Evolutionary conservation across 2,888 invertebrate genomes (phyloP), one percentile per base, ranked within the genome.

Genomic region (Prenolepis imparis): DNA sequence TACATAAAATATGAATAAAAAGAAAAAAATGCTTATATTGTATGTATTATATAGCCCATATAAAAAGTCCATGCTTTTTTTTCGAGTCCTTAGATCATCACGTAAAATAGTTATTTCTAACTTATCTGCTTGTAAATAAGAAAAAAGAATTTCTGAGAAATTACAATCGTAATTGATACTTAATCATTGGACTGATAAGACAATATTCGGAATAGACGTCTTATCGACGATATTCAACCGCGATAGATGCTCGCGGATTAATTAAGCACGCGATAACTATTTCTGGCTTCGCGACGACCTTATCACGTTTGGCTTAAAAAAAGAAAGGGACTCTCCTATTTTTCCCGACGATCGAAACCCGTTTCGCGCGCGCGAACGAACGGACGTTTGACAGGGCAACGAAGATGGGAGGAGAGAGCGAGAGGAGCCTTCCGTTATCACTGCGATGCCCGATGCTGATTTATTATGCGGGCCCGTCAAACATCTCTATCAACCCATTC

Each of bases 201-300:
- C 88, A 88, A 91, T 89, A 92, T 90, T 90, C 89, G 83, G 86
- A 89, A 91, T 90, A 91, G 84, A 90, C 70, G 84, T 68, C 88
- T 92, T 93, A 92, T 93, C 93, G 90, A 80, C 83, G 85, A 86
- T 85, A 88, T 84, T 89, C 91, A 89, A 85, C 84, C 55, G 67
- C 72, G 85, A 68, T 59, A 88, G 91, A 93, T 90, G 82, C 86
- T 91, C 89, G 91, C 92, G 91, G 91, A 92, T 93, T 93, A 93
- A 93, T 93, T 92, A 93, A 90, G 89, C 89, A 68, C 32, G 82
- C 55, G 84, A 86, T 82, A 72, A 73, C 82, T 77, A 74, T 80
- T 68, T 72, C 48, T 70, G 70, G 32, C 84, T 78, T 67, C 48
- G 74, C 48, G 74, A 77, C 81, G 72, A 52, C n/a, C 44, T 28